phyloP scores from a whole-genome alignment of 2,113 vertebrate species.

The Collichthys lucidus region DNA sequence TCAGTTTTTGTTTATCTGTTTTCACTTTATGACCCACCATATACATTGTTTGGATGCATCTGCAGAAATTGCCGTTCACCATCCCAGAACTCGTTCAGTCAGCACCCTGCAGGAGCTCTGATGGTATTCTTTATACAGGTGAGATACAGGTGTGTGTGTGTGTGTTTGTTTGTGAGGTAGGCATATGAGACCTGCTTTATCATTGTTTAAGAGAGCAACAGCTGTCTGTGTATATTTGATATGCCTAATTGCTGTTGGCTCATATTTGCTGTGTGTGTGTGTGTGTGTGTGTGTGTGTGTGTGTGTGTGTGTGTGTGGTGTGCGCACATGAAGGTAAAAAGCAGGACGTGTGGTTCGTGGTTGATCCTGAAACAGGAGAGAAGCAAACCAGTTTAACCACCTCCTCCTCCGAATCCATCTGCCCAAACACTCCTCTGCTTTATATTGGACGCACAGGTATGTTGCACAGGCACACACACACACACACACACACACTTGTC shows the following conservation, averaged over 20 bases:
- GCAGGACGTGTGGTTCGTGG: constrained; percentile 94
- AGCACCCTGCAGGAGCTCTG: constrained; percentile 95
- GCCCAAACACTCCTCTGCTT: constrained; percentile 89
- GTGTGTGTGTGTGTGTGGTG: background rate
- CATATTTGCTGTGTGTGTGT: background rate
- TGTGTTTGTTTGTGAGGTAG: background rate
- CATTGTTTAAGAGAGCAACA: background rate
- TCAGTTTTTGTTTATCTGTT: constrained; percentile 17
- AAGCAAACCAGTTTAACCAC: constrained; percentile 94
- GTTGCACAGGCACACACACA: background rate
- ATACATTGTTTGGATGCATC: constrained; percentile 21
- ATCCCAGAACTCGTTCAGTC: constrained; percentile 97
- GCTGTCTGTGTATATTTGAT: background rate
- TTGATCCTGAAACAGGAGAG: constrained; percentile 95
- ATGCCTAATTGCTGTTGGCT: background rate
- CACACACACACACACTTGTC: background rate
- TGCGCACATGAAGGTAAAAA: constrained; percentile 88
- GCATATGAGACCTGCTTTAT: background rate
- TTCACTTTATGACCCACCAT: background rate
- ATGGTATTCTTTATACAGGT: constrained; percentile 96
- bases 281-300: background rate
- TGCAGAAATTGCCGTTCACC: constrained; percentile 97
- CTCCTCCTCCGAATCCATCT: constrained; percentile 88
- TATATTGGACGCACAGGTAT: constrained; percentile 95
- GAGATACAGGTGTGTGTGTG: constrained; percentile 17